Evolutionary conservation across 2,797 vertebrate species (phyloP).

Genomic region (Ptychobarbus kaznakovi): DNA sequence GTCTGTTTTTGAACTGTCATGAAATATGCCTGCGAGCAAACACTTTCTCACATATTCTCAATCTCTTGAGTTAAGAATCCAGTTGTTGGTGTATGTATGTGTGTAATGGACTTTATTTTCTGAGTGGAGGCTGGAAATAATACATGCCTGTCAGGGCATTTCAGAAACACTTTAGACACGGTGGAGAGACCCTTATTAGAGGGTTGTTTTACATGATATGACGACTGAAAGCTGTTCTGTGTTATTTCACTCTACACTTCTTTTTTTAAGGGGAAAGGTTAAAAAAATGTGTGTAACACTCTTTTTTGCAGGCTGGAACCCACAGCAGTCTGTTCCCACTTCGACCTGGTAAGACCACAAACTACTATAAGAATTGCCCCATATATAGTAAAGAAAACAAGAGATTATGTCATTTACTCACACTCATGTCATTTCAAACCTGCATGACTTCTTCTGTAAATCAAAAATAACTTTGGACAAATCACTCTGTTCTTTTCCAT

Average conservation of each 20-base stretch:
- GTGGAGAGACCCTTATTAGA: conserved; percentile 24
- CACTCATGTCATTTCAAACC: not conserved
- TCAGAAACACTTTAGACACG: conserved; percentile 35
- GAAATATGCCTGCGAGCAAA: conserved; percentile 7
- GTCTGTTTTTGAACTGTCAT: conserved; percentile 13
- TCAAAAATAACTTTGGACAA: not conserved
- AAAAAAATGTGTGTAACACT: conserved; percentile 7
- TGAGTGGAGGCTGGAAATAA: conserved; percentile 4
- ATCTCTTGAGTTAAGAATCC: conserved; percentile 16
- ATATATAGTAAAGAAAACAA: not conserved
- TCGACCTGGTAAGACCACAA: conserved; percentile 46
- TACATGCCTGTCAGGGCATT: conserved; percentile 14
- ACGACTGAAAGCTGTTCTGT: conserved; percentile 22
- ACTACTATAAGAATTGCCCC: not conserved
- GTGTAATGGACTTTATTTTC: not conserved
- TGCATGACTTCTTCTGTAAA: not conserved
- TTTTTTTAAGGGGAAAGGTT: not conserved
- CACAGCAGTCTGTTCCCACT: conserved; percentile 64
- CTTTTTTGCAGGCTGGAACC: conserved; percentile 66
- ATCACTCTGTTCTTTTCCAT: not conserved
- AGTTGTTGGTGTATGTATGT: conserved; percentile 32
- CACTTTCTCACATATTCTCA: conserved; percentile 13
- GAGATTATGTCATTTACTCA: not conserved
- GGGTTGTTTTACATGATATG: conserved; percentile 27
- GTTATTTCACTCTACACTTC: conserved; percentile 11